phyloP scores from a whole-genome alignment of 2,888 invertebrate species.

The Melangyna quadrimaculata region DNA sequence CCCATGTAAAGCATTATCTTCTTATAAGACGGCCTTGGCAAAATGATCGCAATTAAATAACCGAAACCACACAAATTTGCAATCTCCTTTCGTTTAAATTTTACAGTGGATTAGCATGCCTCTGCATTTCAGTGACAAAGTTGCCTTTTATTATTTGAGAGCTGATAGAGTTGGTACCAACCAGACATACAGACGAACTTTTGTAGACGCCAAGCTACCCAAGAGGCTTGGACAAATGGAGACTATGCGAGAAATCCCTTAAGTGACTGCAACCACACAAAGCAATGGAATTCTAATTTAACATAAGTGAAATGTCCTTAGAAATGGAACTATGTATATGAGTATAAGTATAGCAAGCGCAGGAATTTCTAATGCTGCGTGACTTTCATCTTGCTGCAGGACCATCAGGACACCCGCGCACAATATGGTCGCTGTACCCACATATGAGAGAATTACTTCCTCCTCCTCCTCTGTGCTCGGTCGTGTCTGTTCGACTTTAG shows the following conservation, averaged over 20 bases:
- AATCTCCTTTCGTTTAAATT: slow-evolving; percentile 62
- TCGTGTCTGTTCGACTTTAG: neutral
- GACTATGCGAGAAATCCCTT: slow-evolving; percentile 50
- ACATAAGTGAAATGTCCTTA: slow-evolving; percentile 62
- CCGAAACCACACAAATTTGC: slow-evolving; percentile 61
- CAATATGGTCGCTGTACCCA: slow-evolving; percentile 3
- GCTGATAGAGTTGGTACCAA: neutral
- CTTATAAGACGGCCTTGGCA: slow-evolving; percentile 24
- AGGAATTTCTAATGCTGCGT: slow-evolving; percentile 33
- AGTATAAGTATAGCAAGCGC: neutral
- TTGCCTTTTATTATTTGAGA: neutral
- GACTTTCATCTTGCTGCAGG: slow-evolving; percentile 51
- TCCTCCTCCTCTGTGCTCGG: no score
- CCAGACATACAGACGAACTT: neutral
- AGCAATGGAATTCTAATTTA: slow-evolving; percentile 48
- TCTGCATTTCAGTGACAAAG: slow-evolving; percentile 8
- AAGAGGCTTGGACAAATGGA: slow-evolving; percentile 25
- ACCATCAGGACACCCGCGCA: slow-evolving; percentile 22
- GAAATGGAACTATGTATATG: slow-evolving; percentile 20
- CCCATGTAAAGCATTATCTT: slow-evolving; percentile 28
- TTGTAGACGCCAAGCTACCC: neutral
- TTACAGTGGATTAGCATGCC: slow-evolving; percentile 46
- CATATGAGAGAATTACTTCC: slow-evolving; percentile 53
- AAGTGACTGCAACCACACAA: slow-evolving; percentile 64
- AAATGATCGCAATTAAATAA: slow-evolving; percentile 69